Conservation (phyloP, 2,888 invertebrate genomes). For the Macropis europaea region DNA sequence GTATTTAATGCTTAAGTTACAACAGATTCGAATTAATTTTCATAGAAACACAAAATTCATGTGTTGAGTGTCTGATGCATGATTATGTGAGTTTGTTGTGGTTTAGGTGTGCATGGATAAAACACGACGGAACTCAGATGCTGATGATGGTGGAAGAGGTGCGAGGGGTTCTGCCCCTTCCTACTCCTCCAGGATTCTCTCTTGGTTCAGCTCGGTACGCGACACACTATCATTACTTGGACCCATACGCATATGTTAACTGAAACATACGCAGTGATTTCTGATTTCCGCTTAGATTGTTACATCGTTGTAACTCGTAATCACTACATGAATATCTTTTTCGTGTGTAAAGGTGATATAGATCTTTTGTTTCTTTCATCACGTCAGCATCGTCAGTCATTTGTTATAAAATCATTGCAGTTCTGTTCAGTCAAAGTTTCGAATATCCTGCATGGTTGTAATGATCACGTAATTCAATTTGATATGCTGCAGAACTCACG, state of each 20-base stretch:
- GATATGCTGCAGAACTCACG: constrained; percentile 1
- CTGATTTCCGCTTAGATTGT: constrained; percentile 49
- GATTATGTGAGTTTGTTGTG: constrained; percentile 77
- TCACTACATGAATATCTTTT: constrained; percentile 40
- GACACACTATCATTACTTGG: constrained; percentile 78
- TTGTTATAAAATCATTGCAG: constrained; percentile 30
- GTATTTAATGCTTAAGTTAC: background rate
- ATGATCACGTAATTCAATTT: background rate
- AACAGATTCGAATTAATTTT: constrained; percentile 5
- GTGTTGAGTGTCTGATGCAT: constrained; percentile 54
- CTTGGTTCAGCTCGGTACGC: constrained; percentile 80
- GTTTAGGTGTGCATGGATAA: constrained; percentile 79
- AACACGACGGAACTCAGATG: constrained; percentile 77
- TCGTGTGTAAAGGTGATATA: constrained; percentile 32
- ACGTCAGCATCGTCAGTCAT: constrained; percentile 48
- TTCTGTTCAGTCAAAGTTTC: background rate
- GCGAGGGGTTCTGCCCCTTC: constrained; percentile 76
- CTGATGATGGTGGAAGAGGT: constrained; percentile 74
- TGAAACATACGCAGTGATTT: constrained; percentile 57
- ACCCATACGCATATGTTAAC: constrained; percentile 77
- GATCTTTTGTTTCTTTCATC: constrained; percentile 49
- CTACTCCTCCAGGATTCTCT: constrained; percentile 78
- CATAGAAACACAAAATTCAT: constrained; percentile 25
- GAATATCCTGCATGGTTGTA: constrained; percentile 40
- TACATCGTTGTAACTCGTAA: constrained; percentile 52